Evolutionary conservation across 2,113 vertebrate genomes (phyloP), one percentile per base, ranked within the genome.

Genomic region (Peromyscus polionotus): DNA sequence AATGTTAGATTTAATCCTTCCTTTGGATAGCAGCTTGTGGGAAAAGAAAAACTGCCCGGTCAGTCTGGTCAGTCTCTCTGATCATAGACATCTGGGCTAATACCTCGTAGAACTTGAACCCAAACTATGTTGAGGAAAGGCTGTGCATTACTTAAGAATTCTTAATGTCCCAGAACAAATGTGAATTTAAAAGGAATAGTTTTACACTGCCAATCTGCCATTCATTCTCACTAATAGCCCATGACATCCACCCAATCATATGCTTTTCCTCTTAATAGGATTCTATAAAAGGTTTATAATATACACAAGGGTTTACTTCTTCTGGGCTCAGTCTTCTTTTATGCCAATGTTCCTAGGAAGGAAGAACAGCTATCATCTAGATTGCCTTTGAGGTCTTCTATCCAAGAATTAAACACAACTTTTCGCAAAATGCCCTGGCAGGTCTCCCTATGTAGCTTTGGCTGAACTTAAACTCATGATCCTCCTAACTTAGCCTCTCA

Each of bases 1-100:
- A 97, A 80, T 93, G 95, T 93, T 97, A 94, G 87, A 96, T 96
- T 96, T 97, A 98, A 97, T 98, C 87, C 91, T 98, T 98, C 96
- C 98, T 97, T 97, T 88, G 51, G 65, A 91, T 88, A 96, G 75
- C 33, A 75, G 61, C 65, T 51, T 86, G 83, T 91, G 91, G 75
- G 70, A 77, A 83, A 94, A 87, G 45, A 96, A 92, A 95, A 94
- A 22, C 28, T 28, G 51, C 88, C 72, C 67, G 68, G 93, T 93
- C 75, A 95, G 54, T 57, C 59, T 63, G 75, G 91, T 91, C 87
- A 94, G 93, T 63, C 24, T 88, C 93, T 96, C 85, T 95, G 87
- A 94, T 83, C 36, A 86, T 11, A 96, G 77, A 83, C 36, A 80
- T 67, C 59, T 91, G 59, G 11, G 73, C 22, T 92, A 94, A 88